phyloP scores from a whole-genome alignment of 2,113 vertebrate species.

The Sphyrna mokarran region DNA sequence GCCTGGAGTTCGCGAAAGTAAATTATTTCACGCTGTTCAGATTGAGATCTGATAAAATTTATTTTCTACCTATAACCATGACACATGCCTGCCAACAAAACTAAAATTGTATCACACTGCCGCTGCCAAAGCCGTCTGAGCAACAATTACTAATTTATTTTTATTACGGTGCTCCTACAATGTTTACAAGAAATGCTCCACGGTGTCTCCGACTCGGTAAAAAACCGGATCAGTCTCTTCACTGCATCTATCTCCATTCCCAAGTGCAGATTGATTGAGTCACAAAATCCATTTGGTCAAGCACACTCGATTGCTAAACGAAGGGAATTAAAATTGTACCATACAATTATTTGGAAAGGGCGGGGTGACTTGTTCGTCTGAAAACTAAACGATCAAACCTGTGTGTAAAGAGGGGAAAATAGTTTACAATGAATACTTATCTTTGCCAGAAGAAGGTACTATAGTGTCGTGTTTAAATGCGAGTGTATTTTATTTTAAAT shows the following conservation, averaged over 20 bases:
- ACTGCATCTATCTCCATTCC: background rate
- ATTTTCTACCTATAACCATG: background rate
- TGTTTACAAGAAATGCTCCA: background rate
- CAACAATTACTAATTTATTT: background rate
- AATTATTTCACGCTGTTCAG: background rate
- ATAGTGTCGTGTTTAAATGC: background rate
- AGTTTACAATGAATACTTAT: background rate
- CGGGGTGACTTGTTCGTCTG: background rate
- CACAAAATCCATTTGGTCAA: background rate
- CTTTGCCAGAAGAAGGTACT: background rate
- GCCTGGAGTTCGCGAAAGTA: background rate
- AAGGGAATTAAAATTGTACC: background rate
- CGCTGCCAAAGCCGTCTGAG: background rate
- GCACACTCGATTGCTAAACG: background rate
- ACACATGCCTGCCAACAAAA: background rate
- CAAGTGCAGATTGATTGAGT: background rate
- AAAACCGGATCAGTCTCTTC: background rate
- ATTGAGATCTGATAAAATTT: background rate
- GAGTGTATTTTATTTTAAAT: background rate
- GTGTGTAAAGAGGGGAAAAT: background rate
- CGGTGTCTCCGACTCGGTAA: background rate
- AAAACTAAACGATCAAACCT: background rate
- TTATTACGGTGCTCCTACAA: background rate
- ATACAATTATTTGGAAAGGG: background rate
- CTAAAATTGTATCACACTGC: background rate